Evolutionary conservation across 2,113 vertebrate genomes (phyloP), one percentile per base, ranked within the genome.

Genomic region (Myiozetetes cayanensis): DNA sequence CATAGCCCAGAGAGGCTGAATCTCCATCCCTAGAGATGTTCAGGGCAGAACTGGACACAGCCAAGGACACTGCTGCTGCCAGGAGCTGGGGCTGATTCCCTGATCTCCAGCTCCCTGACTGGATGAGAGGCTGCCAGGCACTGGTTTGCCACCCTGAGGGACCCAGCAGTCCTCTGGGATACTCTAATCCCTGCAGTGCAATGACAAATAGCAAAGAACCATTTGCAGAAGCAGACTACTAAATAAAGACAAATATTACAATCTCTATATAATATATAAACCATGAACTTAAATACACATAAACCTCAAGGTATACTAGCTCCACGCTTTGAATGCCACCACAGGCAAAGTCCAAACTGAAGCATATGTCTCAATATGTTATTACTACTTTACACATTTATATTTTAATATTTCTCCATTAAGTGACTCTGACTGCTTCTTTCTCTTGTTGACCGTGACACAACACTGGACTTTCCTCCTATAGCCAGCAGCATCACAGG

Each of bases 111-210:
- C 8, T 19, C 10, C 18, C 21, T 35, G 22, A 23, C 11, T 41
- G 14, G 14, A 8, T 53, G 25, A 67, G 30, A 74, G 52, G 24
- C 16, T 28, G 8, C 31, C n/a, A 55, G 43, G 30, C 33, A 8
- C 12, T 33, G 33, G 4, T 17, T 37, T 74, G 20, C 16, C 6
- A n/a, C 0, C 2, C 3, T 7, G 1, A 2, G 0, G 10, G 4
- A 17, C 14, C 33, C 35, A 4, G 2, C 7, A 52, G 27, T 33
- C 15, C 23, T 31, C 37, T 47, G 41, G 24, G 7, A 33, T 10
- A 8, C 3, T 8, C 3, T 1, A 1, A 9, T 6, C 8, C 49
- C 20, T 47, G 7, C 23, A 61, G 27, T n/a, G 11, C 3, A 30
- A 33, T 6, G 12, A 24, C 3, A 84, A 41, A 73, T n/a, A 27